Conservation (phyloP, 2,888 invertebrate genomes). For the Diplolepis rosae region DNA sequence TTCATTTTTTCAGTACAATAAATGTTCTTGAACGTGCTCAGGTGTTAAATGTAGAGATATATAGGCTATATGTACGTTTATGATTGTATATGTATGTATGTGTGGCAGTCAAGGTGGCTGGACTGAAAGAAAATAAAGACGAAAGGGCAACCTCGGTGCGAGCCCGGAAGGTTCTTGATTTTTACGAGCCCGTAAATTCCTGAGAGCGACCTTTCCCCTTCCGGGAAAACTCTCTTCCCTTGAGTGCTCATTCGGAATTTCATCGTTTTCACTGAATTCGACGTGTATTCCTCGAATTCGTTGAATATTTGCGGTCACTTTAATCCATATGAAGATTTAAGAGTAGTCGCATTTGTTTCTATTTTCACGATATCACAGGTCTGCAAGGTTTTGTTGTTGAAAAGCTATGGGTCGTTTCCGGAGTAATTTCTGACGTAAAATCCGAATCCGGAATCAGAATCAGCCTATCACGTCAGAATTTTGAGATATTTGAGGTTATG, state of each 20-base stretch:
- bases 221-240: slow-evolving; percentile 36
- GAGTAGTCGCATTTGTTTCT: not conserved
- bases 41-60: slow-evolving; percentile 3
- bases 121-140: slow-evolving; percentile 51
- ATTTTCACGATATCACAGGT: no score
- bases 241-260: slow-evolving; percentile 52
- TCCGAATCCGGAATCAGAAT: no score
- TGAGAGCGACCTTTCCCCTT: slow-evolving; percentile 56
- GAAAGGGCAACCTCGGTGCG: slow-evolving; percentile 61
- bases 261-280: slow-evolving; percentile 49
- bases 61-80: not conserved
- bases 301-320: slow-evolving; percentile 8
- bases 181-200: slow-evolving; percentile 73
- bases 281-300: slow-evolving; percentile 49
- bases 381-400: no score
- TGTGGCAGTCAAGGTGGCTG: slow-evolving; percentile 37
- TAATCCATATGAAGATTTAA: not conserved
- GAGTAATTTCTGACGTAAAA: no score
- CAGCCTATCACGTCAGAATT: no score
- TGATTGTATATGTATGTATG: slow-evolving; percentile 33
- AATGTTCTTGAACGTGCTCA: slow-evolving; percentile 10
- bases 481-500: no score
- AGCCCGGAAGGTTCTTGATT: slow-evolving; percentile 71
- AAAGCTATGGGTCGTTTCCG: no score
- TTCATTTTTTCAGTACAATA: slow-evolving; percentile 7